Evolutionary conservation across 2,797 vertebrate genomes (phyloP).

Genomic region (Rhynchotus rufescens): DNA sequence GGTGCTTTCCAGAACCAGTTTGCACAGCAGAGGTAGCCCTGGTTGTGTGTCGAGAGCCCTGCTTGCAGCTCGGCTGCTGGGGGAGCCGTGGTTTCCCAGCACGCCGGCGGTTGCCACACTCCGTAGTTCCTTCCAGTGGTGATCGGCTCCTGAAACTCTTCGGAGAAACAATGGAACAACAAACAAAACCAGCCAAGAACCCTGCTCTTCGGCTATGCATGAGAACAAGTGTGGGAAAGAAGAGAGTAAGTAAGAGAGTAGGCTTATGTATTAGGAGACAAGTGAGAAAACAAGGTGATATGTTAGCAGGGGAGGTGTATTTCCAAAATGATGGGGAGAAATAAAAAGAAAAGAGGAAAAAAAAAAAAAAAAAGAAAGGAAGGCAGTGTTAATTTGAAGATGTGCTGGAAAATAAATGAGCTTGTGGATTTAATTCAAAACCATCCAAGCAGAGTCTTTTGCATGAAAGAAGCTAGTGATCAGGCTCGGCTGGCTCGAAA

Average conservation of each 20-base stretch:
- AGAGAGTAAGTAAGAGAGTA: neutral
- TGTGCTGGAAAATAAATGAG: constrained; percentile 78
- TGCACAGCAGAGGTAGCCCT: constrained; percentile 10
- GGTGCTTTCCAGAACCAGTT: constrained; percentile 14
- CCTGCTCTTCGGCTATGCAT: neutral
- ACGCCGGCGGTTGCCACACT: neutral
- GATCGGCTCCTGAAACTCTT: neutral
- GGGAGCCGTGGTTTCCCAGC: neutral
- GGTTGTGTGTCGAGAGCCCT: constrained; percentile 9
- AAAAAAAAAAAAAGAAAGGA: constrained; percentile 54
- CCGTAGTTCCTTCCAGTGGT: neutral
- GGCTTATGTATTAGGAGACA: no score
- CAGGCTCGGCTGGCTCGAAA: constrained; percentile 65
- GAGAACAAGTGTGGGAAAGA: neutral
- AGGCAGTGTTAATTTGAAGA: constrained; percentile 73
- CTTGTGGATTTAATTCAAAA: constrained; percentile 80
- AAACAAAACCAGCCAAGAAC: neutral
- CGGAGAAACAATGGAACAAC: neutral
- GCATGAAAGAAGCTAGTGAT: constrained; percentile 72
- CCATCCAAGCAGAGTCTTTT: constrained; percentile 78
- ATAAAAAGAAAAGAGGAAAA: neutral
- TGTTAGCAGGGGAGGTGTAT: neutral
- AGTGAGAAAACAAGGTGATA: neutral
- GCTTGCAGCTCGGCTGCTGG: neutral
- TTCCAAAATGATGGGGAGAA: constrained; percentile 1